A percentile compares a stretch with the other conserved stretches of the same genome.
Conservation (phyloP, 2,113 vertebrate genomes). For the Theristicus caerulescens region DNA sequence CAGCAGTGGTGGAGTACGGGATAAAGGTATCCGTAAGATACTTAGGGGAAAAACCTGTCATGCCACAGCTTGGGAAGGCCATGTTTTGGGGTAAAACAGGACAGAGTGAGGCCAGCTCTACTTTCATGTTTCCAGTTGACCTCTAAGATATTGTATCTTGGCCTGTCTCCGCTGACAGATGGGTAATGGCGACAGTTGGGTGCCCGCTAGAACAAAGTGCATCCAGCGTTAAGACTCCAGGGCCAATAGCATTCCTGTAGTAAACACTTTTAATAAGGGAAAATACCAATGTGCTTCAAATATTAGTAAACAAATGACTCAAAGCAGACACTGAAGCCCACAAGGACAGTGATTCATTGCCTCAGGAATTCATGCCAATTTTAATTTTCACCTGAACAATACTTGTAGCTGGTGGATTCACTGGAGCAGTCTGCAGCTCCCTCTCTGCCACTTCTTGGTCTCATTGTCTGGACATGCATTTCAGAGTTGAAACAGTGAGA, state of each 20-base stretch:
- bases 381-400: slow-evolving; percentile 19
- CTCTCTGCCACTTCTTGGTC: neutral
- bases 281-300: neutral
- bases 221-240: neutral
- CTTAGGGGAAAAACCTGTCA: neutral
- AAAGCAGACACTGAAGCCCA: slow-evolving; percentile 33
- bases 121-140: neutral
- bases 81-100: neutral
- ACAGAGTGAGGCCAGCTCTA: neutral
- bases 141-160: neutral
- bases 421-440: slow-evolving; percentile 23
- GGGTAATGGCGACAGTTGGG: neutral
- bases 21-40: neutral
- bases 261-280: slow-evolving; percentile 23
- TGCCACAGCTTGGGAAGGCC: neutral
- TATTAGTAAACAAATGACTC: slow-evolving; percentile 55
- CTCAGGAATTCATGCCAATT: slow-evolving; percentile 1
- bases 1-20: neutral
- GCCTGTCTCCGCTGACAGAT: neutral
- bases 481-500: neutral
- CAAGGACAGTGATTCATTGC: slow-evolving; percentile 14
- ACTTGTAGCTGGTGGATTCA: neutral
- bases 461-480: slow-evolving; percentile 4
- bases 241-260: neutral
- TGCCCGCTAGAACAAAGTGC: neutral